These are phyloP conservation scores for Illadopsis cleaveri DNA, from an alignment of 2,113 vertebrate species.

Conservation along the genomic window DNA sequence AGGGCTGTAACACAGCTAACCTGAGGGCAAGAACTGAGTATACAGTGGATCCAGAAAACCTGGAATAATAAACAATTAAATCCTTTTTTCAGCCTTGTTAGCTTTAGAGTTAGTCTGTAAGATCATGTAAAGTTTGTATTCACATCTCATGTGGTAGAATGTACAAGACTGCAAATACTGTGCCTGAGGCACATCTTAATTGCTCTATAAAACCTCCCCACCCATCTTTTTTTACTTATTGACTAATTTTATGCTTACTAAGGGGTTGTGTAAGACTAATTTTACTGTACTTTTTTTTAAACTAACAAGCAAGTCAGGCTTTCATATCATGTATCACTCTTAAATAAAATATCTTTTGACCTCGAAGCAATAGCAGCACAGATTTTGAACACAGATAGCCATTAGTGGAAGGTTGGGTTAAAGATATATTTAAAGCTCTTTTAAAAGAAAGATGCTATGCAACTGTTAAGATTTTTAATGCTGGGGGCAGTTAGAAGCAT, in stretches of 20 bases:
- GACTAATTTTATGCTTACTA: not conserved
- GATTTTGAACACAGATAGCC: not conserved
- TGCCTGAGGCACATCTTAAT: constrained; percentile 10
- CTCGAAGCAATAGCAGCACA: not conserved
- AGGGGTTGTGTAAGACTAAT: not conserved
- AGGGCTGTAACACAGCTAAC: not conserved
- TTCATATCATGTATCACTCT: not conserved
- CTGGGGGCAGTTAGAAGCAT: not conserved
- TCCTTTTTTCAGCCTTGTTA: not conserved
- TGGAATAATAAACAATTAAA: not conserved
- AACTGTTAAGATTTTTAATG: not conserved
- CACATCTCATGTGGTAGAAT: not conserved
- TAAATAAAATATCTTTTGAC: not conserved
- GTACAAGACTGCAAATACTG: not conserved
- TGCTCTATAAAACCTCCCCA: constrained; percentile 26
- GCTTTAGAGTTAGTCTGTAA: not conserved
- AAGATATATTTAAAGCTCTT: not conserved
- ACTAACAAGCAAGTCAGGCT: not conserved
- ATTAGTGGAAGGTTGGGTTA: not conserved
- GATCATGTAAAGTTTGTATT: not conserved
- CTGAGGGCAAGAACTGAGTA: not conserved
- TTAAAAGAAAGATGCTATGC: not conserved
- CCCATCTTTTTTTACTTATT: constrained; percentile 23
- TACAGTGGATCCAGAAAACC: not conserved
- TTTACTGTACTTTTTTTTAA: not conserved